Conservation (phyloP, 2,113 vertebrate species). For the Lophotis ruficrista region DNA sequence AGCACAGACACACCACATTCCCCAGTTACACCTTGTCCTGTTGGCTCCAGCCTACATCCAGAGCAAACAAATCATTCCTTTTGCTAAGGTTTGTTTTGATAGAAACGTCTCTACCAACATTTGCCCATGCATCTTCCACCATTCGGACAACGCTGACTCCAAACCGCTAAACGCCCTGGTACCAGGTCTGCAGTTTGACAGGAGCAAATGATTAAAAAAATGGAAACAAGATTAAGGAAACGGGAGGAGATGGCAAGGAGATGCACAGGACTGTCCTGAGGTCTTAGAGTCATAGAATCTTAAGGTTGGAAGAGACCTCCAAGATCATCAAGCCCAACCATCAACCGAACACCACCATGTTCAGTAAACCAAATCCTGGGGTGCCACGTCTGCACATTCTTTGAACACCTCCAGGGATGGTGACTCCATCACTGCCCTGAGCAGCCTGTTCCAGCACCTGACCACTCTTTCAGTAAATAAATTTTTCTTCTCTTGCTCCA, state of each 20-base stretch:
- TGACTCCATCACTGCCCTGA: no score
- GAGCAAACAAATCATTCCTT: not conserved
- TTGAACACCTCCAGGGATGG: no score
- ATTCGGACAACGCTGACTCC: not conserved
- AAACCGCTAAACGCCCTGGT: not conserved
- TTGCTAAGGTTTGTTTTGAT: not conserved
- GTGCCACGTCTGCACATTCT: no score
- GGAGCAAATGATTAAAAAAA: not conserved
- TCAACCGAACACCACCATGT: no score
- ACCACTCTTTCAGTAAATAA: no score
- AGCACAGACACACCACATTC: not conserved
- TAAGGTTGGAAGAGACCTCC: no score
- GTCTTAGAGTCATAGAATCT: no score
- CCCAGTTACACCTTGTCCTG: not conserved
- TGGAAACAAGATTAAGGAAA: not conserved
- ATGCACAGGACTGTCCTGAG: not conserved
- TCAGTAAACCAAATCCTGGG: no score
- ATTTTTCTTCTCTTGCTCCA: not conserved
- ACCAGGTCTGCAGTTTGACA: not conserved
- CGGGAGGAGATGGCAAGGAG: not conserved
- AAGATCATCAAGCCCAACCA: no score
- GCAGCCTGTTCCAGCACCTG: no score
- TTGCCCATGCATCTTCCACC: not conserved
- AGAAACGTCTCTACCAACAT: not conserved
- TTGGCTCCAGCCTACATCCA: not conserved